Conservation (phyloP, 2,113 vertebrate species). For the Alligator sinensis region DNA sequence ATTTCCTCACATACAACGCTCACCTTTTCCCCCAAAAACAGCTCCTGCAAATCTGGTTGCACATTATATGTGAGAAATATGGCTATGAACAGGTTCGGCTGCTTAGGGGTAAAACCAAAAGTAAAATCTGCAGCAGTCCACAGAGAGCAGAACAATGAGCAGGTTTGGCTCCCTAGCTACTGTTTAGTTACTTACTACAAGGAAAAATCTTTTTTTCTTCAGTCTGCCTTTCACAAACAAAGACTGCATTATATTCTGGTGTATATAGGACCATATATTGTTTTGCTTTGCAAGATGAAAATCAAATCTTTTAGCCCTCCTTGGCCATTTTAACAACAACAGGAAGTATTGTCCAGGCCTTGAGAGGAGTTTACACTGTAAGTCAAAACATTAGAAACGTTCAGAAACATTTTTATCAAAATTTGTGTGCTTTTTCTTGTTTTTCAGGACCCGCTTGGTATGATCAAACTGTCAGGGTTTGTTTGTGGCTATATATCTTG, state of each 20-base stretch:
- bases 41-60: no score
- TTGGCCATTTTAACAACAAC: conserved; percentile 1
- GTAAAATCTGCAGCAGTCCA: no score
- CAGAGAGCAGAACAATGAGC: no score
- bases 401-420: conserved; percentile 10
- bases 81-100: neutral
- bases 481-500: conserved; percentile 80
- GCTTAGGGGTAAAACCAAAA: neutral
- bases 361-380: conserved; percentile 1
- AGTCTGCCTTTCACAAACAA: no score
- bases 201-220: no score
- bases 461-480: conserved; percentile 79
- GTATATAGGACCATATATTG: neutral
- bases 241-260: neutral
- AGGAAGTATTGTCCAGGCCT: neutral
- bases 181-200: no score
- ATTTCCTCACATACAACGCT: no score
- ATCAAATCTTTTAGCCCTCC: neutral
- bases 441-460: conserved; percentile 65
- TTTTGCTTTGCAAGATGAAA: neutral
- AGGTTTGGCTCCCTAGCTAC: no score
- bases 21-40: no score
- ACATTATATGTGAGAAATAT: no score
- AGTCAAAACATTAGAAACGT: neutral
- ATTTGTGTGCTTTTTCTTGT: neutral